Percentiles rank a stretch among this genome's conserved stretches.
These are phyloP conservation scores for Harlomillsia oculata DNA, from an alignment of 1,140 invertebrate species.

Conservation along the genomic window DNA sequence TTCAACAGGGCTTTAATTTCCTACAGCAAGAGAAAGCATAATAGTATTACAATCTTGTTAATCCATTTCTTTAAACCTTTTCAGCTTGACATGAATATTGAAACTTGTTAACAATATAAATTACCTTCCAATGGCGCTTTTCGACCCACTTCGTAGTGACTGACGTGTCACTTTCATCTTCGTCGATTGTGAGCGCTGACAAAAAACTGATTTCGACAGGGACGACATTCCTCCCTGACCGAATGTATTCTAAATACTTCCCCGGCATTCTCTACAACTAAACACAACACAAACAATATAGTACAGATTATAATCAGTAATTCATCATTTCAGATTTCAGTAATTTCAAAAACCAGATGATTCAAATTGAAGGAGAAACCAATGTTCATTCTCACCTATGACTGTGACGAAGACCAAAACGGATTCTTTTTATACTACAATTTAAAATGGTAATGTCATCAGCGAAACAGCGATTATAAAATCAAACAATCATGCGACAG, in stretches of 20 bases:
- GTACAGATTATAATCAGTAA: no score
- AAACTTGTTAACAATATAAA: not conserved
- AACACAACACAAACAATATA: no score
- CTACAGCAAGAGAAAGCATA: constrained; percentile 7
- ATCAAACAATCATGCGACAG: no score
- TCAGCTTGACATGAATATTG: not conserved
- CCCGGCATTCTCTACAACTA: constrained; percentile 24
- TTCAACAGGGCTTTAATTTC: constrained; percentile 30
- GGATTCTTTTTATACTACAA: no score
- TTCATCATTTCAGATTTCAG: no score
- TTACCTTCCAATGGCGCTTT: constrained; percentile 25
- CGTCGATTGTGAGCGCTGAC: not conserved
- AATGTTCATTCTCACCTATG: no score
- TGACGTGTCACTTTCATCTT: not conserved
- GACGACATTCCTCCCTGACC: constrained; percentile 18
- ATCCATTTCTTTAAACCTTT: not conserved
- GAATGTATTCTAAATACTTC: constrained; percentile 25
- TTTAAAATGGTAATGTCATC: no score
- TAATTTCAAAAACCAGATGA: no score
- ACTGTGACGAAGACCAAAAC: no score
- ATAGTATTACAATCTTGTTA: not conserved
- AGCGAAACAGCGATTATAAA: no score
- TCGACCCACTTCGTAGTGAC: constrained; percentile 30
- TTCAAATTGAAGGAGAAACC: no score
- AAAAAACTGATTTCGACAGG: constrained; percentile 27